These are phyloP conservation scores for Budorcas taxicolor DNA, from an alignment of 2,113 vertebrate species.

Conservation along the genomic window DNA sequence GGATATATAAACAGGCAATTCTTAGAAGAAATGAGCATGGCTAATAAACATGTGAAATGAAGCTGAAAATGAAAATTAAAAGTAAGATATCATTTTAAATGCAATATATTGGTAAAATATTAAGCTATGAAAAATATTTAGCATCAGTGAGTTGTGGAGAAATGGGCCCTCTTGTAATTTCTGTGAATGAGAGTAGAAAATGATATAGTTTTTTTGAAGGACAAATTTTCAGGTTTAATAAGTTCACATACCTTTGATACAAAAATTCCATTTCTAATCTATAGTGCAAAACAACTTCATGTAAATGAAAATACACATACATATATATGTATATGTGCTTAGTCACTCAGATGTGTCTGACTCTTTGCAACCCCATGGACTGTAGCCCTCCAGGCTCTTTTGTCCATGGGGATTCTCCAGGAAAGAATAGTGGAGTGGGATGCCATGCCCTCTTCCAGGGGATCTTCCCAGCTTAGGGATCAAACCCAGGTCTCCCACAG, in stretches of 20 bases:
- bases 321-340: neutral
- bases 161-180: neutral
- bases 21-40: neutral
- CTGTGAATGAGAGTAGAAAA: neutral
- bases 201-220: neutral
- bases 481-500: neutral
- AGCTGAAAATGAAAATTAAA: neutral
- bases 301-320: neutral
- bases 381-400: neutral
- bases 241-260: neutral
- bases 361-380: neutral
- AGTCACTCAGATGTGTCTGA: neutral
- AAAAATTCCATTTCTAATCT: constrained; percentile 6
- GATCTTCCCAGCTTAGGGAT: neutral
- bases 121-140: neutral
- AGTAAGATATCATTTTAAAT: neutral
- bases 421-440: neutral
- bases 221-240: neutral
- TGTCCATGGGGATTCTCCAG: neutral
- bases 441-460: neutral
- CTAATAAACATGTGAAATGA: neutral
- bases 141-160: neutral
- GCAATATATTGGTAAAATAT: neutral
- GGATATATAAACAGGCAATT: neutral
- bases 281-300: neutral